Conservation (phyloP, 2,113 vertebrate species). For the Podarcis muralis region DNA sequence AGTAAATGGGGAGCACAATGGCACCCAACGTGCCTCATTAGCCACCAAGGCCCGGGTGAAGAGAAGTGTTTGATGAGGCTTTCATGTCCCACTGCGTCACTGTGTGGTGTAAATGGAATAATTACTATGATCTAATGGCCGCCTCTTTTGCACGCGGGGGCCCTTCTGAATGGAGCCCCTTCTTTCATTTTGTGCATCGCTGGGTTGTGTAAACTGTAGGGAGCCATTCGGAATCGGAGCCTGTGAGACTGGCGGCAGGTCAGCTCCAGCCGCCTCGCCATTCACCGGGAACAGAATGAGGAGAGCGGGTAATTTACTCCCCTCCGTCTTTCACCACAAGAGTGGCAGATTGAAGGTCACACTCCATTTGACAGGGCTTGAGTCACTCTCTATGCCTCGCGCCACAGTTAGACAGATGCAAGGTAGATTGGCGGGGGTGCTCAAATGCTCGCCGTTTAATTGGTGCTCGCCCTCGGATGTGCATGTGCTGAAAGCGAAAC, state of each 20-base stretch:
- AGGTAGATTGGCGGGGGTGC: slow-evolving; percentile 44
- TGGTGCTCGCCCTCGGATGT: slow-evolving; percentile 16
- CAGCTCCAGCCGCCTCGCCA: slow-evolving; percentile 65
- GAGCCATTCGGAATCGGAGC: slow-evolving; percentile 76
- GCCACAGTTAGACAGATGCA: slow-evolving; percentile 64
- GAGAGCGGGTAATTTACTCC: slow-evolving; percentile 71
- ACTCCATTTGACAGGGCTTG: slow-evolving; percentile 66
- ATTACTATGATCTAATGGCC: slow-evolving; percentile 89
- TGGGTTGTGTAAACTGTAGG: slow-evolving; percentile 76
- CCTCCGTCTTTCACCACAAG: slow-evolving; percentile 71
- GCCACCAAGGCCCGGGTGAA: slow-evolving; percentile 64
- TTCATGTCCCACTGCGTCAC: slow-evolving; percentile 79
- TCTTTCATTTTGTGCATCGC: slow-evolving; percentile 77
- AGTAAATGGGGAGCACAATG: slow-evolving; percentile 81
- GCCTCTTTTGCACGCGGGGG: slow-evolving; percentile 75
- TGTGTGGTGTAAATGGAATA: slow-evolving; percentile 82
- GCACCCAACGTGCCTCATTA: slow-evolving; percentile 82
- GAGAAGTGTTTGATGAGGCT: slow-evolving; percentile 85
- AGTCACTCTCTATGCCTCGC: slow-evolving; percentile 60
- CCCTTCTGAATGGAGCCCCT: slow-evolving; percentile 77
- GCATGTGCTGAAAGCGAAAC: neutral
- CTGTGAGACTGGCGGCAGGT: slow-evolving; percentile 76
- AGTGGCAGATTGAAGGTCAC: slow-evolving; percentile 86
- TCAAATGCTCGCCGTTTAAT: slow-evolving; percentile 28
- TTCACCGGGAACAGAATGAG: slow-evolving; percentile 75